Conservation (phyloP, 2,888 invertebrate genomes). For the Neocrepidodera transversa region DNA sequence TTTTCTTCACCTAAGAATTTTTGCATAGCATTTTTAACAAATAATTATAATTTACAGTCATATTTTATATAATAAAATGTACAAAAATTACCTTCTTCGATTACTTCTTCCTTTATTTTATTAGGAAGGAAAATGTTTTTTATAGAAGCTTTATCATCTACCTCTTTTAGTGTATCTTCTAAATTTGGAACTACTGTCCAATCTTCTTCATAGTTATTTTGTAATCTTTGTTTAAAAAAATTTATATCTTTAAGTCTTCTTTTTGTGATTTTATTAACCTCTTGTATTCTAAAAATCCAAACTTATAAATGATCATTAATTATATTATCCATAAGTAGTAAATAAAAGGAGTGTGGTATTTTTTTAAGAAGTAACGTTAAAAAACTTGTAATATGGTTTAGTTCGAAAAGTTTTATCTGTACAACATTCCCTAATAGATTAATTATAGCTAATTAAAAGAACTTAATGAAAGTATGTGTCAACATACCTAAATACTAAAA, state of each 20-base stretch:
- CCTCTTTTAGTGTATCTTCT: constrained; percentile 57
- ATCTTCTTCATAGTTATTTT: constrained; percentile 74
- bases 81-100: constrained; percentile 47
- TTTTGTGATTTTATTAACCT: constrained; percentile 73
- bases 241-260: constrained; percentile 73
- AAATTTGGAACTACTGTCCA: constrained; percentile 62
- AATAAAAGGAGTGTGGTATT: no score
- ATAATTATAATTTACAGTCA: no score
- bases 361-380: no score
- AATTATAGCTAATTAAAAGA: no score
- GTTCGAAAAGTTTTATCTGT: no score
- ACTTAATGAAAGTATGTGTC: no score
- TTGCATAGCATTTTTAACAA: no score
- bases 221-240: constrained; percentile 70
- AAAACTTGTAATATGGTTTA: no score
- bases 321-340: no score
- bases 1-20: constrained; percentile 47
- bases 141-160: constrained; percentile 62
- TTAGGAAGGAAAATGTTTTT: constrained; percentile 46
- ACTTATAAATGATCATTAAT: no score
- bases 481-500: constrained; percentile 70
- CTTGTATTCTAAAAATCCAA: constrained; percentile 70
- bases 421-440: no score
- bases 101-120: constrained; percentile 54
- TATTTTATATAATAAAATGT: no score